phyloP scores from a whole-genome alignment of 2,113 vertebrate genomes.

The Caranx melampygus region DNA sequence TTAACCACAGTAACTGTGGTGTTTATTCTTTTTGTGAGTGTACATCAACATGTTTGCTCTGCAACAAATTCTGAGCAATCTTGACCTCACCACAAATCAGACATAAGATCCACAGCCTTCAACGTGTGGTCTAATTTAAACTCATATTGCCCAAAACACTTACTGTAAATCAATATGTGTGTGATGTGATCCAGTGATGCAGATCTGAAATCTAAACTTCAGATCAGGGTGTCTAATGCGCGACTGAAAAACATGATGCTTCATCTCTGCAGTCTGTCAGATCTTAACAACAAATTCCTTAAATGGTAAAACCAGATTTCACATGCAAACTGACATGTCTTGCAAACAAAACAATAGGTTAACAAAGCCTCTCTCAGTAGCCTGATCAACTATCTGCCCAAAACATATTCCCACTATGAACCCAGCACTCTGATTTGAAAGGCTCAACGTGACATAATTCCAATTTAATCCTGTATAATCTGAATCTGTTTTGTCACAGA shows the following conservation, averaged over 20 bases:
- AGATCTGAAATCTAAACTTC: slow-evolving; percentile 7
- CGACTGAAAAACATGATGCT: not conserved
- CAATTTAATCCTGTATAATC: not conserved
- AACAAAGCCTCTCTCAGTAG: not conserved
- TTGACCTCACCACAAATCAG: slow-evolving; percentile 29
- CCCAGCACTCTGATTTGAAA: not conserved
- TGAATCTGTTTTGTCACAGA: not conserved
- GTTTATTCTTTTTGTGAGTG: not conserved
- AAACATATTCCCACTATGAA: not conserved
- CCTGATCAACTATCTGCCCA: not conserved
- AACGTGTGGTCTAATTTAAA: slow-evolving; percentile 13
- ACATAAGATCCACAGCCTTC: slow-evolving; percentile 24
- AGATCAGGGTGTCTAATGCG: not conserved
- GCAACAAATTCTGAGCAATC: not conserved
- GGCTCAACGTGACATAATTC: not conserved
- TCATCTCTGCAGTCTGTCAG: not conserved
- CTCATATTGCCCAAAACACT: slow-evolving; percentile 15
- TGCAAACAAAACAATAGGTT: not conserved
- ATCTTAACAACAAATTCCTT: not conserved
- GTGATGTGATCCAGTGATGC: not conserved
- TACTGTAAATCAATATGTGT: not conserved
- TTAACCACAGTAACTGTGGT: not conserved
- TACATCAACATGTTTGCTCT: not conserved
- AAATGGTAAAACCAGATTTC: not conserved
- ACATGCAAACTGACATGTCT: not conserved